Evolutionary conservation across 1,140 invertebrate genomes (phyloP), one percentile per base, ranked within the genome.

Genomic region (Battus philenor): DNA sequence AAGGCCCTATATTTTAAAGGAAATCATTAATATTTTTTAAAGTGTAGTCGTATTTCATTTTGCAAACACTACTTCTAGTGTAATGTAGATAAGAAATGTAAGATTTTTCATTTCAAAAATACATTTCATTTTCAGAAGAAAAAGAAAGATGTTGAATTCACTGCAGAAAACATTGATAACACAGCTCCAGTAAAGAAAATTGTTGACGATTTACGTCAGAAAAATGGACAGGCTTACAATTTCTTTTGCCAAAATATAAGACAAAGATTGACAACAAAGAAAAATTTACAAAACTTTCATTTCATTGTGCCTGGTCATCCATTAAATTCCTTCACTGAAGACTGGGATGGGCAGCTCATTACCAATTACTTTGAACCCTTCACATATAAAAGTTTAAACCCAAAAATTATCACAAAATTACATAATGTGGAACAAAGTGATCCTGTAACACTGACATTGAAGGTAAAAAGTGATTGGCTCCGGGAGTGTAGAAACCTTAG

Each of bases 341-440:
- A 78, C 13, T 85, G 75, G 72, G 65, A 81, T 41, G 81, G 81
- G 8, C 62, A 66, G 6, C 44, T 82, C 0, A 51, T 63, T 12
- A 44, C 57, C 0, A 54, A 60, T 22, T 79, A 67, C 43, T 82
- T 81, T 61, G 68, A 85, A 51, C 47, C 49, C 20, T 79, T 85
- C 39, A 30, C 49, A 12, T 67, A 81, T 52, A 85, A 68, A 45
- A 72, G 71, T 47, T 50, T 68, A 5, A 34, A 62, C 10, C 81
- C 81, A n/a, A 74, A 67, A 47, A 66, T 81, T 22, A 68, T 85
- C 34, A 67, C 68, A 3, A 34, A 39, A 9, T 36, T 78, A 8
- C 47, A 43, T 2, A 49, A 82, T 47, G 44, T 60, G 7, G 50
- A 56, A 8, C 64, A 57, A 47, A 45, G 44, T 41, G 81, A 85